phyloP scores from a whole-genome alignment of 2,888 invertebrate species.

The Drosophila ustulata region DNA sequence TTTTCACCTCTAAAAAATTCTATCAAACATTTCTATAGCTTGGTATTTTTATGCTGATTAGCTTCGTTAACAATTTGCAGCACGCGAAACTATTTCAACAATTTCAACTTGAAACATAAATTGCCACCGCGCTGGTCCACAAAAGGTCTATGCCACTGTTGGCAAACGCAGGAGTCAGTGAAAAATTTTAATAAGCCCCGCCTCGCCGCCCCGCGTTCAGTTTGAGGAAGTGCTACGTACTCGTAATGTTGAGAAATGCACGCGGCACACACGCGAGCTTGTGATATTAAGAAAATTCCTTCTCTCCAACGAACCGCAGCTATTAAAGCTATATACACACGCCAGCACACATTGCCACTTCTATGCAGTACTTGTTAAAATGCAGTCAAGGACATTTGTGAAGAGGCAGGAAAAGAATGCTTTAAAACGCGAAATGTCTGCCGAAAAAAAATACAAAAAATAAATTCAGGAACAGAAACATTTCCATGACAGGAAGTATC shows the following conservation, averaged over 20 bases:
- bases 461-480: constrained; percentile 27
- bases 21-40: constrained; percentile 34
- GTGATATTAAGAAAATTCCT: constrained; percentile 61
- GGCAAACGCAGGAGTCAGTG: constrained; percentile 35
- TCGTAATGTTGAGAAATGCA: constrained; percentile 60
- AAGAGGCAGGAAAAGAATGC: constrained; percentile 28
- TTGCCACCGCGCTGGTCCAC: constrained; percentile 28
- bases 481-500: constrained; percentile 34
- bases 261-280: constrained; percentile 63
- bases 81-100: constrained; percentile 75
- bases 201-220: constrained; percentile 5
- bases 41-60: constrained; percentile 75
- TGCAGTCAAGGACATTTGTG: constrained; percentile 70
- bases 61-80: constrained; percentile 71
- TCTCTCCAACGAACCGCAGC: constrained; percentile 38
- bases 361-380: constrained; percentile 49
- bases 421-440: constrained; percentile 42
- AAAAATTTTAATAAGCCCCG: constrained; percentile 66
- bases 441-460: constrained; percentile 30
- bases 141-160: constrained; percentile 35
- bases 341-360: constrained; percentile 6
- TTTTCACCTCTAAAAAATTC: neutral
- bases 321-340: constrained; percentile 45
- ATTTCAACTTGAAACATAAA: constrained; percentile 64
- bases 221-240: constrained; percentile 45